These are phyloP conservation scores for Lasioglossum baleicum DNA, from an alignment of 1,140 invertebrate species.

Conservation along the genomic window DNA sequence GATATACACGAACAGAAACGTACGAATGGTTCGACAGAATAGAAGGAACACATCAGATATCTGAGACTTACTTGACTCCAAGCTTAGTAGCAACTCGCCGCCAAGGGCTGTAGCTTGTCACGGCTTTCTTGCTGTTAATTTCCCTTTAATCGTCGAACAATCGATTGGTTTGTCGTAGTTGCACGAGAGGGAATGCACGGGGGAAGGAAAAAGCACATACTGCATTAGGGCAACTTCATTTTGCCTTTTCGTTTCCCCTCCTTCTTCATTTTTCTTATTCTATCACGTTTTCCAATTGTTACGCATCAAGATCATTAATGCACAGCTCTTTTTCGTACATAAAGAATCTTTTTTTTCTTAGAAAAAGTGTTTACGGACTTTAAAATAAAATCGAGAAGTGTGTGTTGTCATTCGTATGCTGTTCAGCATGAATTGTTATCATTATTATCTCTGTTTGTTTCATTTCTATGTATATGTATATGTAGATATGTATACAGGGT, in stretches of 20 bases:
- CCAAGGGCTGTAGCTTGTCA: constrained; percentile 90
- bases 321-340: neutral
- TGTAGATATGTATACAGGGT: neutral
- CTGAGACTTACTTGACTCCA: constrained; percentile 93
- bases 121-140: constrained; percentile 78
- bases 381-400: neutral
- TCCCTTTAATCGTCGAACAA: constrained; percentile 76
- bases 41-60: constrained; percentile 69
- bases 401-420: neutral
- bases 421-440: neutral
- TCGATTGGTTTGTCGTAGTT: constrained; percentile 73
- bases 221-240: constrained; percentile 77
- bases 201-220: constrained; percentile 79
- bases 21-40: constrained; percentile 66
- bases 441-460: constrained; percentile 1
- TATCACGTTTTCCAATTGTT: constrained; percentile 31
- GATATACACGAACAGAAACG: constrained; percentile 62
- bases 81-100: constrained; percentile 93
- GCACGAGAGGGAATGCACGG: constrained; percentile 77
- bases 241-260: constrained; percentile 56
- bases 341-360: neutral
- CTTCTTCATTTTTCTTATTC: constrained; percentile 49
- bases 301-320: constrained; percentile 1
- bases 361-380: neutral
- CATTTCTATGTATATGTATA: constrained; percentile 11